These are phyloP conservation scores for Bradynema listronoti DNA, from an alignment of 1,140 invertebrate genomes.

Conservation along the genomic window DNA sequence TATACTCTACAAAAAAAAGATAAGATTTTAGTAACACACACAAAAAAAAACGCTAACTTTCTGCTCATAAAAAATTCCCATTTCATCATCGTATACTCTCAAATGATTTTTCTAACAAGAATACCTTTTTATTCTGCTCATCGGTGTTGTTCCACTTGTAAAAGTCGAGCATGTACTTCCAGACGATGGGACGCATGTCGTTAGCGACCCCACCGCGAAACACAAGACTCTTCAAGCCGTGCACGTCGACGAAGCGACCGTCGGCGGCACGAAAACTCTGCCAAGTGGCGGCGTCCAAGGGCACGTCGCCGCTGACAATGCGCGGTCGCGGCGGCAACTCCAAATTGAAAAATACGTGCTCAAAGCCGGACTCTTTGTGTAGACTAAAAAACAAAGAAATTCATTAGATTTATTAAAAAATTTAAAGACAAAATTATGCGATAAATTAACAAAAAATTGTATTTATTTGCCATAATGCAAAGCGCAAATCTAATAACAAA, in stretches of 20 bases:
- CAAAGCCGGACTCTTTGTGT: conserved; percentile 43
- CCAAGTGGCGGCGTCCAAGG: conserved; percentile 26
- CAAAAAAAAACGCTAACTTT: too few relatives aligned
- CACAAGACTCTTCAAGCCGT: conserved; percentile 47
- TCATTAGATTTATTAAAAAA: too few relatives aligned
- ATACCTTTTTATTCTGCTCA: conserved; percentile 65
- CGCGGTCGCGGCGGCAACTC: conserved; percentile 38
- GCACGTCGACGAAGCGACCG: conserved; percentile 39
- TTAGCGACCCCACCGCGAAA: conserved; percentile 49
- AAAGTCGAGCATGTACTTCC: conserved; percentile 88
- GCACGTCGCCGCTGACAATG: conserved; percentile 29
- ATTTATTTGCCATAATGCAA: too few relatives aligned
- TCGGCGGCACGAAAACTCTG: conserved; percentile 25
- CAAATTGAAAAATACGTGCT: conserved; percentile 42
- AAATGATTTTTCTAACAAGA: conserved; percentile 3
- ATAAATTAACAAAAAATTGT: too few relatives aligned
- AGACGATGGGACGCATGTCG: conserved; percentile 73
- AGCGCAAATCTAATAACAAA: too few relatives aligned
- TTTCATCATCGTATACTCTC: too few relatives aligned
- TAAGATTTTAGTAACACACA: too few relatives aligned
- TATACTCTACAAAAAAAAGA: too few relatives aligned
- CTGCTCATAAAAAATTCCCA: too few relatives aligned
- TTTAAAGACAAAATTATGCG: not conserved
- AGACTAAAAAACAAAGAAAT: conserved; percentile 19
- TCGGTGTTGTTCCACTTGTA: conserved; percentile 76